Evolutionary conservation across 2,888 invertebrate species (phyloP), one percentile per base, ranked within the genome.

Genomic region (Flexamia atlantica): DNA sequence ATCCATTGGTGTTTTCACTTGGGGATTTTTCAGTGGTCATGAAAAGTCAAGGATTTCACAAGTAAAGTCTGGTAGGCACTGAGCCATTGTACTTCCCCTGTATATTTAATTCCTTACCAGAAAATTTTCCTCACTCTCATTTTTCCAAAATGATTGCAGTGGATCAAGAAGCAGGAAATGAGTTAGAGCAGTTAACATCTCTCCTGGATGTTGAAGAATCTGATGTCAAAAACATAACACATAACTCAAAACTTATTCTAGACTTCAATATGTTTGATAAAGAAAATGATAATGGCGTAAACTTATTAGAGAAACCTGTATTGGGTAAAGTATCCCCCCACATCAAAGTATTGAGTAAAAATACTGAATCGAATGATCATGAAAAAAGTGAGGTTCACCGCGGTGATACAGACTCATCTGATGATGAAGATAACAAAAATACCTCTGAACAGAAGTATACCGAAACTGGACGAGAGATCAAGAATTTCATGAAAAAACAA

Each of bases 341-440:
- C 14, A 46, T 9, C 14, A 9, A 46, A 17, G 12, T 46, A 17
- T 46, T 46, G 7, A 14, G 57, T 23, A 57, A 57, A 57, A 57
- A 46, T 46, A 36, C 36, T 36, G 9, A 36, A 36, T 20, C 28
- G 10, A 30, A 17, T n/a, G 12, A 76, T 10, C 50, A 20, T 28
- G 42, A 84, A 80, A 84, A 82, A 82, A 90, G 90, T 87, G 89
- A 90, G 70, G 88, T 94, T 79, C 93, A 94, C 86, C 91, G 90
- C 86, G 94, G 93, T 7, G 93, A 93, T 86, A 92, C 93, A 0
- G 96, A 97, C 89, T 95, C 95, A 0, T 96, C 96, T 0, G 97
- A 97, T 87, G 96, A 97, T 86, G 97, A 97, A 89, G 95, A 95
- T 87, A 93, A 93, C 85, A 92, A 94, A 88, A 94, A 95, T 90